phyloP scores from a whole-genome alignment of 2,888 invertebrate genomes.

The Encarsia formosa region DNA sequence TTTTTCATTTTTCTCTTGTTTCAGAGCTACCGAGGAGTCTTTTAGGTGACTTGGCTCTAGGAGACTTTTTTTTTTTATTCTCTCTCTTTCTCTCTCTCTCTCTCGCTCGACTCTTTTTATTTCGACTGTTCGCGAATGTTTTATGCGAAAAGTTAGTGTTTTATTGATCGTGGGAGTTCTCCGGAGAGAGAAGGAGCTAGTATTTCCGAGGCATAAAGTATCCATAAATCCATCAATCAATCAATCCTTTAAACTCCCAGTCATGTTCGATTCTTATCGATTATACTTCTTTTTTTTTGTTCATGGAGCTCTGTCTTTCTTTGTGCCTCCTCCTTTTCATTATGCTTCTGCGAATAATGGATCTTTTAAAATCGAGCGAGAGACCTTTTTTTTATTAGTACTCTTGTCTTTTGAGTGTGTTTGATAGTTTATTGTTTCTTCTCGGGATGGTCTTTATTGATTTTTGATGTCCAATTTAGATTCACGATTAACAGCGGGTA shows the following conservation, averaged over 20 bases:
- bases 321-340: too few species aligned
- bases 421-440: too few species aligned
- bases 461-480: too few species aligned
- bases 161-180: constrained; percentile 5
- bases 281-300: too few species aligned
- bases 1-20: constrained; percentile 9
- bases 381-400: too few species aligned
- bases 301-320: too few species aligned
- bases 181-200: background rate
- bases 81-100: background rate
- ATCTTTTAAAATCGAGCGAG: too few species aligned
- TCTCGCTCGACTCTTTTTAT: background rate
- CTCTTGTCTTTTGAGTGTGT: too few species aligned
- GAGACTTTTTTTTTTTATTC: background rate
- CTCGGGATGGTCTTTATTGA: too few species aligned
- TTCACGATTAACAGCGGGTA: too few species aligned
- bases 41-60: background rate
- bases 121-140: too few species aligned
- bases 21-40: background rate
- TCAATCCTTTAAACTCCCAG: constrained; percentile 1
- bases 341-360: too few species aligned
- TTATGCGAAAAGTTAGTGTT: constrained; percentile 6
- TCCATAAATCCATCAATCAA: constrained; percentile 20
- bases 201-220: constrained; percentile 11
- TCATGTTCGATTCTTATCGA: constrained; percentile 19